These are phyloP conservation scores for Chelonus formosanus DNA, from an alignment of 2,888 invertebrate genomes.

Conservation along the genomic window DNA sequence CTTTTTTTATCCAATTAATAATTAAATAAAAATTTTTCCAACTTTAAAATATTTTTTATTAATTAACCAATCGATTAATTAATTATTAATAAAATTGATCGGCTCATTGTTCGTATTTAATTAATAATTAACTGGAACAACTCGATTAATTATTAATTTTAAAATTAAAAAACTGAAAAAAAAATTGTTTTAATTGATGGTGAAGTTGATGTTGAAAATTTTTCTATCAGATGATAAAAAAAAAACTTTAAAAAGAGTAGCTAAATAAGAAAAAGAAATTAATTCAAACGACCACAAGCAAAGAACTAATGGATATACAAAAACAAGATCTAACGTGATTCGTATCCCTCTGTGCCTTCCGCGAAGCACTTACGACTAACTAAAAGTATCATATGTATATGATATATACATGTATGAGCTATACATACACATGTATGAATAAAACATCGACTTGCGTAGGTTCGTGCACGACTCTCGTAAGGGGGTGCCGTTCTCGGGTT, in stretches of 20 bases:
- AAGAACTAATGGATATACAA: constrained; percentile 10
- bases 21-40: too few relatives aligned
- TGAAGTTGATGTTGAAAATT: too few relatives aligned
- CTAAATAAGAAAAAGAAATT: constrained; percentile 18
- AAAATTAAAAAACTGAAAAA: constrained; percentile 5
- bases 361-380: background rate
- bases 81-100: too few relatives aligned
- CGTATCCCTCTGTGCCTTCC: too few relatives aligned
- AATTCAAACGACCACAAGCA: background rate
- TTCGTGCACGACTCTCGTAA: constrained; percentile 40
- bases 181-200: too few relatives aligned
- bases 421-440: constrained; percentile 10
- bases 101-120: too few relatives aligned
- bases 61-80: too few relatives aligned
- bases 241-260: background rate
- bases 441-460: constrained; percentile 18
- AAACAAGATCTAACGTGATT: constrained; percentile 17
- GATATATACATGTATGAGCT: background rate
- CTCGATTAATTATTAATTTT: too few relatives aligned
- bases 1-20: too few relatives aligned
- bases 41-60: too few relatives aligned
- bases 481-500: constrained; percentile 39
- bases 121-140: too few relatives aligned
- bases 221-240: background rate
- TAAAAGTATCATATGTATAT: constrained; percentile 13